Evolutionary conservation across 2,113 vertebrate genomes (phyloP).

Genomic region (Catagonus wagneri): DNA sequence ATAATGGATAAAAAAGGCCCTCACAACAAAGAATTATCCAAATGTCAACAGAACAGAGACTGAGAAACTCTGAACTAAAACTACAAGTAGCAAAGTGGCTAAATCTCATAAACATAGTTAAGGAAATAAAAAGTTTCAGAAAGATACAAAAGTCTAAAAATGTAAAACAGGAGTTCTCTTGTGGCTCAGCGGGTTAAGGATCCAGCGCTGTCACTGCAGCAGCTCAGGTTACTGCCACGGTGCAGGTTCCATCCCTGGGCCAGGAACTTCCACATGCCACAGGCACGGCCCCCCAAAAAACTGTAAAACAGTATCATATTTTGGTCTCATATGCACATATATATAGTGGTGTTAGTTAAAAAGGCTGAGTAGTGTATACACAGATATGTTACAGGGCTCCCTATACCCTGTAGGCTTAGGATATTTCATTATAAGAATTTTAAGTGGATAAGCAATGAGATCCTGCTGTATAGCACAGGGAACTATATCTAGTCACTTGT

Average conservation of each 20-base stretch:
- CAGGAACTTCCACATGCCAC: too few relatives aligned
- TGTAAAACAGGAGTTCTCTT: background rate
- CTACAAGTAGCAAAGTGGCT: background rate
- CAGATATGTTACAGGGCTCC: background rate
- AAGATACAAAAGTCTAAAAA: constrained; percentile 32
- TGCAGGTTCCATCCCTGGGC: too few relatives aligned
- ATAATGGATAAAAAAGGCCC: background rate
- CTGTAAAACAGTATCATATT: constrained; percentile 17
- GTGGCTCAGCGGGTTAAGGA: too few relatives aligned
- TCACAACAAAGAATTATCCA: constrained; percentile 9
- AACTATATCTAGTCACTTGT: too few relatives aligned
- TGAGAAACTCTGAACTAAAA: constrained; percentile 20
- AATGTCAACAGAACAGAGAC: background rate
- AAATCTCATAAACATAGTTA: constrained; percentile 19
- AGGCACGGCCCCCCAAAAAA: background rate
- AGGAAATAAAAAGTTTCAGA: constrained; percentile 4
- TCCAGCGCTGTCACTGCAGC: too few relatives aligned
- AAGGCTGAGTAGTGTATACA: background rate
- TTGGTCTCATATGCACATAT: constrained; percentile 2
- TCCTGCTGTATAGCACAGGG: too few relatives aligned
- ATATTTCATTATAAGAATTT: constrained; percentile 17
- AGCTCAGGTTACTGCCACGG: too few relatives aligned
- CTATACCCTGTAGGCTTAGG: background rate
- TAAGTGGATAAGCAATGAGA: too few relatives aligned
- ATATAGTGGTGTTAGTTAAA: constrained; percentile 12